Evolutionary conservation across 2,888 invertebrate genomes (phyloP), one percentile per base, ranked within the genome.

Genomic region (Agonopterix arenella): DNA sequence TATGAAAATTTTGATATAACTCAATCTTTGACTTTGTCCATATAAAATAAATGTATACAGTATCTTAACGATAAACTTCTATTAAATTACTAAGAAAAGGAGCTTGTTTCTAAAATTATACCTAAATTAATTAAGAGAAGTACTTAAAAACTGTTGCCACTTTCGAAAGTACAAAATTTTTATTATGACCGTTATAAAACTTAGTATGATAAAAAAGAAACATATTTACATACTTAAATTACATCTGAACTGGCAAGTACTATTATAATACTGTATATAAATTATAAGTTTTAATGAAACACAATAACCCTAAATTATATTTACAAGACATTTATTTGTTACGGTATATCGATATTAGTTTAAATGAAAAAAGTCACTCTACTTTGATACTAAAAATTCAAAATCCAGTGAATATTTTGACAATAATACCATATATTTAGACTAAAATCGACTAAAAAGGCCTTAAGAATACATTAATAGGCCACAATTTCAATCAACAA

Each of bases 221-320:
- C 61, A 66, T 80, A 83, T 82, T 68, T 82, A 83, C 81, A 82
- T 52, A 66, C 70, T 72, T 76, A 49, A 49, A 65, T 43, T 44
- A 38, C 16, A 72, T 58, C 65, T 68, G 70, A 77, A 80, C 80
- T 84, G 88, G 88, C 88, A 88, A 86, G 85, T 81, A 76, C 76
- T 77, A 75, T 63, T 60, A 70, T 84, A 86, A 88, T 86, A 86
- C 88, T 88, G 88, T 76, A 80, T 80, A 78, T 79, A 81, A 83
- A 80, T 80, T 71, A 80, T 70, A 70, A 68, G 68, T 67, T 68
- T 68, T 56, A 72, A 77, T 66, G 58, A 67, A 70, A 70, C 59
- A 57, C 62, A 65, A 59, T 64, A 61, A 68, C 61, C 55, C 63
- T 63, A 63, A 58, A 52, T 58, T 54, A 54, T 71, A 69, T 71